Evolutionary conservation across 2,888 invertebrate genomes (phyloP).

Genomic region (Cheilosia grossa): DNA sequence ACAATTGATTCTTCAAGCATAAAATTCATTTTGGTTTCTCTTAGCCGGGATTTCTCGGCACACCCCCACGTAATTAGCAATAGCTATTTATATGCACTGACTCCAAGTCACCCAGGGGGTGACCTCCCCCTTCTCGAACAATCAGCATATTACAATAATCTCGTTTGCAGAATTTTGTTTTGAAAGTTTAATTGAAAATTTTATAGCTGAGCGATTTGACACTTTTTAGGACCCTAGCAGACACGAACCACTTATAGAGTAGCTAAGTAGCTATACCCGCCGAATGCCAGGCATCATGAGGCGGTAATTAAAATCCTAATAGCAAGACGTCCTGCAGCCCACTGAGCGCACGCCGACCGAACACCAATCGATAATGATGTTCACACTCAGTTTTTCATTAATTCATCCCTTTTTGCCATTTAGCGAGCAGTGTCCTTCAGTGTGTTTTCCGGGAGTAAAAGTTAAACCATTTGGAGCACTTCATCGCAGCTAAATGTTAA

Average conservation of each 20-base stretch:
- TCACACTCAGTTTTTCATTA: slow-evolving; percentile 26
- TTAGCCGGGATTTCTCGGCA: slow-evolving; percentile 41
- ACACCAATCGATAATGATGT: slow-evolving; percentile 42
- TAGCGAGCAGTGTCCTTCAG: neutral
- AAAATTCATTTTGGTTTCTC: slow-evolving; percentile 70
- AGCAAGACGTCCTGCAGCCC: slow-evolving; percentile 28
- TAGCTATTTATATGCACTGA: slow-evolving; percentile 62
- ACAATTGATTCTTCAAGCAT: slow-evolving; percentile 67
- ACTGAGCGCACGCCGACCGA: too few relatives aligned
- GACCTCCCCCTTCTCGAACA: slow-evolving; percentile 37
- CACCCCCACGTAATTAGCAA: slow-evolving; percentile 48
- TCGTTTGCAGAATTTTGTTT: slow-evolving; percentile 72
- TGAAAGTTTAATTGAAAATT: slow-evolving; percentile 74
- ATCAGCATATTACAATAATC: slow-evolving; percentile 74
- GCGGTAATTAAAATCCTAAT: slow-evolving; percentile 62
- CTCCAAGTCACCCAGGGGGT: neutral
- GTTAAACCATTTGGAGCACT: slow-evolving; percentile 14
- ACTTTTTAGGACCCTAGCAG: slow-evolving; percentile 30
- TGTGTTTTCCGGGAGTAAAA: too few relatives aligned
- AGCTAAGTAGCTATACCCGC: neutral
- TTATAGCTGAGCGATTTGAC: slow-evolving; percentile 73
- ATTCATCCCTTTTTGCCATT: slow-evolving; percentile 28
- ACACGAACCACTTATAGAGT: neutral
- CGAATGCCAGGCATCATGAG: neutral
- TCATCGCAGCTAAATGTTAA: slow-evolving; percentile 56